phyloP scores from a whole-genome alignment of 2,113 vertebrate species.

The Microtus pennsylvanicus region DNA sequence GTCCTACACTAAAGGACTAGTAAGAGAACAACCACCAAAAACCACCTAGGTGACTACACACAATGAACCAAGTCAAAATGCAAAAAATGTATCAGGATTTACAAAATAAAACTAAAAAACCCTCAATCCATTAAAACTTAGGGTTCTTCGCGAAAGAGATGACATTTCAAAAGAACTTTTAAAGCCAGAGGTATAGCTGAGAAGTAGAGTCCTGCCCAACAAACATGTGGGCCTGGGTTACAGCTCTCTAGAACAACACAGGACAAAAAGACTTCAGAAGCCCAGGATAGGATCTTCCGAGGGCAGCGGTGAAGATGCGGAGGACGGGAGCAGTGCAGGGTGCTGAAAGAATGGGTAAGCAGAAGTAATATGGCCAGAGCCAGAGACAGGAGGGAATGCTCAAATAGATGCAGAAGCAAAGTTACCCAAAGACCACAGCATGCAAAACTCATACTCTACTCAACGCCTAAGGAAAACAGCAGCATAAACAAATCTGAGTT shows the following conservation, averaged over 20 bases:
- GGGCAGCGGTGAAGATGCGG: not conserved
- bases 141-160: not conserved
- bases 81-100: not conserved
- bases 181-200: not conserved
- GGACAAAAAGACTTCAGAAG: not conserved
- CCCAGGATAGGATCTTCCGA: not conserved
- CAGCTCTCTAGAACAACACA: not conserved
- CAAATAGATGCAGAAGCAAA: not conserved
- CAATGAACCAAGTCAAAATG: not conserved
- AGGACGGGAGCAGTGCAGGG: not conserved
- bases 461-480: not conserved
- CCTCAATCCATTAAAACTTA: not conserved
- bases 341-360: not conserved
- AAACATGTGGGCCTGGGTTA: not conserved
- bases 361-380: not conserved
- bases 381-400: not conserved
- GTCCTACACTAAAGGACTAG: not conserved
- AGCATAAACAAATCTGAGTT: conserved; percentile 16
- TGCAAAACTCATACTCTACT: not conserved
- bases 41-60: not conserved
- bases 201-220: not conserved
- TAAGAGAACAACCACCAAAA: not conserved
- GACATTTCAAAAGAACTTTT: not conserved
- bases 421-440: not conserved
- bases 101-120: not conserved